Evolutionary conservation across 2,113 vertebrate species (phyloP).

Genomic region (Edolisoma coerulescens): DNA sequence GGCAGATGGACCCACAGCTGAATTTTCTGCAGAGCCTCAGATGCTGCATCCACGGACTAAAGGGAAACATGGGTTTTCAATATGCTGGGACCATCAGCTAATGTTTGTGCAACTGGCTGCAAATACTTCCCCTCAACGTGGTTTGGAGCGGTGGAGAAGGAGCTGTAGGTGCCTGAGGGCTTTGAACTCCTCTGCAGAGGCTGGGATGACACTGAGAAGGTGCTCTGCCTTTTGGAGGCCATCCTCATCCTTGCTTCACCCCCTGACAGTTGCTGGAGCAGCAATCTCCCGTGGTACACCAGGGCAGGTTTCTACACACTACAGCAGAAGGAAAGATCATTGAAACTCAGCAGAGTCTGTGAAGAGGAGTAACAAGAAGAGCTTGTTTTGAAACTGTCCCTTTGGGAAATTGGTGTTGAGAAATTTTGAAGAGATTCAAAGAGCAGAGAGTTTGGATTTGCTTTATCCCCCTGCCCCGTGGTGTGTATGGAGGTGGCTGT

Average conservation of each 20-base stretch:
- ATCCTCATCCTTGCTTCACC: not conserved
- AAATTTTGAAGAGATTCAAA: not conserved
- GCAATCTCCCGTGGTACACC: not conserved
- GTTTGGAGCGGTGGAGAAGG: not conserved
- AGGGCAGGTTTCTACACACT: not conserved
- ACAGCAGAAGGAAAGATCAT: not conserved
- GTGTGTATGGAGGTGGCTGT: rapidly evolving
- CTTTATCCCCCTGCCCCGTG: not conserved
- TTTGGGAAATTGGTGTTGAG: not conserved
- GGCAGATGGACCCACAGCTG: not conserved
- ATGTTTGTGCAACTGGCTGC: slow-evolving; percentile 17
- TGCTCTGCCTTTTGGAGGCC: not conserved
- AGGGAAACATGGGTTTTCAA: not conserved
- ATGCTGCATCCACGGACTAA: not conserved
- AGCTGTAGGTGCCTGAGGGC: not conserved
- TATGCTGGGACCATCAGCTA: not conserved
- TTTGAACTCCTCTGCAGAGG: not conserved
- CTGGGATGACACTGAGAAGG: not conserved
- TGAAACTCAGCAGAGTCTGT: not conserved
- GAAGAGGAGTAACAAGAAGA: not conserved
- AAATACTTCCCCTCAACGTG: not conserved
- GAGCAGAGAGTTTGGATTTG: not conserved
- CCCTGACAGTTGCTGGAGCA: not conserved
- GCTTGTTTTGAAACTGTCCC: not conserved
- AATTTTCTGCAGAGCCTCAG: not conserved